A percentile compares a stretch with the other conserved stretches of the same genome.
Conservation (phyloP, 2,797 vertebrate species). For the Acrossocheilus wenchowensis region DNA sequence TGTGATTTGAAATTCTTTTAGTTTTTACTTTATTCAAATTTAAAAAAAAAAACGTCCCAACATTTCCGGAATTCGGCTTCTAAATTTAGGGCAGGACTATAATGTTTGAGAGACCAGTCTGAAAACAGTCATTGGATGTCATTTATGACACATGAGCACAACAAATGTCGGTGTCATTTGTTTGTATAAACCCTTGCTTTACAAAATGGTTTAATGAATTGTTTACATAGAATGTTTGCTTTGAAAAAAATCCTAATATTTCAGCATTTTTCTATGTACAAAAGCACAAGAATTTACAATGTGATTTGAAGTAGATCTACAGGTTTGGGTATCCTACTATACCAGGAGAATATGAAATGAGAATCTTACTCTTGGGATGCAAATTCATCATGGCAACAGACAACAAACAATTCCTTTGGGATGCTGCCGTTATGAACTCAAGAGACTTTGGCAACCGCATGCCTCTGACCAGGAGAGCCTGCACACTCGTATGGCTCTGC, state of each 20-base stretch:
- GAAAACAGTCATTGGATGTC: background rate
- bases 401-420: conserved; percentile 40
- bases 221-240: background rate
- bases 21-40: too few relatives aligned
- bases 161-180: background rate
- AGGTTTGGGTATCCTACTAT: background rate
- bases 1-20: too few relatives aligned
- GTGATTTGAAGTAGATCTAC: background rate
- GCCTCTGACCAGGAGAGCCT: conserved; percentile 18
- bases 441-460: background rate
- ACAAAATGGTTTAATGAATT: background rate
- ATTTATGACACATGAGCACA: background rate
- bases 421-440: conserved; percentile 16
- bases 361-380: conserved; percentile 5
- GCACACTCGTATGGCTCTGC: background rate
- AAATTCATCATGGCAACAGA: conserved; percentile 13
- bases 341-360: background rate
- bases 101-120: background rate
- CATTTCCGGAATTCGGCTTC: too few relatives aligned
- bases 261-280: too few relatives aligned
- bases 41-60: too few relatives aligned
- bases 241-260: background rate
- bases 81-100: background rate
- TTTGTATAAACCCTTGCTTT: background rate
- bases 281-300: background rate